Evolutionary conservation across 2,888 invertebrate species (phyloP).

Genomic region (Chironomus tentans): DNA sequence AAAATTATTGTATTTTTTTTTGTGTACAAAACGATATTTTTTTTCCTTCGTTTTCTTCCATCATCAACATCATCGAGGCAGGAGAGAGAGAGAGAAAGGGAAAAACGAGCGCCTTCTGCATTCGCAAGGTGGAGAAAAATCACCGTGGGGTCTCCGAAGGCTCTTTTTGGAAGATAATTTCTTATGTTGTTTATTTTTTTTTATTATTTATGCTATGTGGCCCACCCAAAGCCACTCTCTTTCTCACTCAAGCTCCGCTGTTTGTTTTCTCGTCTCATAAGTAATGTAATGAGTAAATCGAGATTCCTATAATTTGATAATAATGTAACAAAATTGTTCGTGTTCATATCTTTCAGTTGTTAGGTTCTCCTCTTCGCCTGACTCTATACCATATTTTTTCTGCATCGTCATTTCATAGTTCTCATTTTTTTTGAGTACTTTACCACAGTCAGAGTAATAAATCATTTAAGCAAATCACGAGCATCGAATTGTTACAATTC

Average conservation of each 20-base stretch:
- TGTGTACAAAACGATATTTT: no score
- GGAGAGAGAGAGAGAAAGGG: no score
- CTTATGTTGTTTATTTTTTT: neutral
- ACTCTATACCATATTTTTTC: neutral
- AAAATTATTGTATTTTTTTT: neutral
- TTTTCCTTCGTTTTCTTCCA: neutral
- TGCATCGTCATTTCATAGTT: slow-evolving; percentile 21
- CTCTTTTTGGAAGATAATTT: neutral
- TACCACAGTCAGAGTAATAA: slow-evolving; percentile 11
- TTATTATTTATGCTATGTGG: neutral
- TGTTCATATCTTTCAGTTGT: neutral
- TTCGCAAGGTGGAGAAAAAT: slow-evolving; percentile 23
- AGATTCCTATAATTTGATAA: slow-evolving; percentile 25
- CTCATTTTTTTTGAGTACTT: neutral
- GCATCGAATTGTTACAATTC: neutral
- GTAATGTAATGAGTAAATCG: slow-evolving; percentile 22
- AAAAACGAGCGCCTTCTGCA: neutral
- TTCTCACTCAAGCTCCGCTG: neutral
- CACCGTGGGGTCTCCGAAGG: slow-evolving; percentile 10
- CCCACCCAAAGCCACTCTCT: slow-evolving; percentile 16
- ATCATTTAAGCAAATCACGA: slow-evolving; percentile 25
- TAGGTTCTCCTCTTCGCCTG: neutral
- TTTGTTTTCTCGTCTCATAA: neutral
- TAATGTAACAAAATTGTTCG: slow-evolving; percentile 25
- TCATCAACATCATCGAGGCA: no score